Base-by-base conservation (phyloP, 2,888 invertebrate species). In the Malachius bipustulatus region DNA sequence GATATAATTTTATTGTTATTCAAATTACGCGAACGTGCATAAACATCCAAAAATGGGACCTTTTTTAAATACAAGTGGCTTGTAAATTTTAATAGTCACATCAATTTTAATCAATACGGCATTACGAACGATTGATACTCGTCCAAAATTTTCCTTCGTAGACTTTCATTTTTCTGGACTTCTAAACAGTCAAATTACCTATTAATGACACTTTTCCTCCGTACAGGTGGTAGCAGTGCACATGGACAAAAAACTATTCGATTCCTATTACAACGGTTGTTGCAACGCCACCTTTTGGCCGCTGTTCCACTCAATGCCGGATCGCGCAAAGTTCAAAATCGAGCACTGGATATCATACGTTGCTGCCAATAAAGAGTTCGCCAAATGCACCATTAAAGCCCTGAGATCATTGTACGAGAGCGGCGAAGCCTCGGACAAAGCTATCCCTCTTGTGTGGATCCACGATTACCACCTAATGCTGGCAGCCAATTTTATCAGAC, bases 401-500 rank as follows among this genome's bases (percentile, higher is more conserved):
- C 55, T 80, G 13, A 61, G 63, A 36, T 62, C 67, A 13, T 52
- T 65, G 12, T 63, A 66, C 10, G 69, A 69, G 32, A 67, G 66
- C 32, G 57, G 59, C 10, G 64, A 61, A 45, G 41, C 41, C 4
- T 34, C 35, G n/a, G 45, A 47, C 31, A 34, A 30, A n/a, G 66
- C 77, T 6, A 40, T 53, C 13, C 88, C 90, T 0, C 73, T 93
- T 37, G 77, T 93, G 2, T 93, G 93, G 93, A 75, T 93, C 14
- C 93, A 93, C 55, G 93, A 93, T 57, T 93, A 93, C 58, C 91
- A 93, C 56, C 70, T 93, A 11, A 89, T 91, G 88, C 64, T 90
- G 52, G 84, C 88, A 9, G 88, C 91, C 24, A 88, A 87, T 59
- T 87, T 87, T 75, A 81, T 93, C 45, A 73, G 91, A 59, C 83